A percentile compares a stretch with the other conserved stretches of the same genome.
Evolutionary conservation across 2,888 invertebrate species (phyloP).

Genomic region (Drosophila peninsularis): DNA sequence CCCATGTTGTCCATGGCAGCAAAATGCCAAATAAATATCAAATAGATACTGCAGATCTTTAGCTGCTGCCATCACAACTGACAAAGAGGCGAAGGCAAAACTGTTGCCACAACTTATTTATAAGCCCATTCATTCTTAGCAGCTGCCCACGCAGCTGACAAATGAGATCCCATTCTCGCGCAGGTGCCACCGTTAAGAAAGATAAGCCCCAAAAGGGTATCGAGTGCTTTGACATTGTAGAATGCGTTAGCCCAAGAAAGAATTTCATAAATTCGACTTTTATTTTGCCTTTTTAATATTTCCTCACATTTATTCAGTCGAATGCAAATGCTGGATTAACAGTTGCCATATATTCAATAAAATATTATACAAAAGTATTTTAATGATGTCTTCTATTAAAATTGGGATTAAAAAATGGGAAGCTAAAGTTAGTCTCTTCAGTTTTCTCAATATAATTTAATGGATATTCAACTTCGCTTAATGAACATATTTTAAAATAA

Average conservation of each 20-base stretch:
- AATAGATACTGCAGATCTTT: conserved; percentile 44
- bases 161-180: conserved; percentile 10
- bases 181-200: conserved; percentile 27
- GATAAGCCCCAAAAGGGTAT: conserved; percentile 13
- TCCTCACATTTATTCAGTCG: neutral
- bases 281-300: neutral
- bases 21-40: conserved; percentile 53
- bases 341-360: neutral
- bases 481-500: too few relatives aligned
- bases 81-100: conserved; percentile 35
- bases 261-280: conserved; percentile 17
- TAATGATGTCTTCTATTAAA: too few relatives aligned
- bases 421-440: too few relatives aligned
- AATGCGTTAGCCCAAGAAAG: conserved; percentile 9
- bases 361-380: too few relatives aligned
- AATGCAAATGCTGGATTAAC: neutral
- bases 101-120: conserved; percentile 52
- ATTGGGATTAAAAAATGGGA: too few relatives aligned
- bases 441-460: too few relatives aligned
- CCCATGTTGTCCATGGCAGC: conserved; percentile 27
- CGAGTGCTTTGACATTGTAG: conserved; percentile 22
- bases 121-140: conserved; percentile 51
- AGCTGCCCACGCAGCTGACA: conserved; percentile 12
- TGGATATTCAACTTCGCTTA: too few relatives aligned
- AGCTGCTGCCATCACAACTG: conserved; percentile 2